phyloP scores from a whole-genome alignment of 1,140 invertebrate genomes.

The Xylocopa sonorina region DNA sequence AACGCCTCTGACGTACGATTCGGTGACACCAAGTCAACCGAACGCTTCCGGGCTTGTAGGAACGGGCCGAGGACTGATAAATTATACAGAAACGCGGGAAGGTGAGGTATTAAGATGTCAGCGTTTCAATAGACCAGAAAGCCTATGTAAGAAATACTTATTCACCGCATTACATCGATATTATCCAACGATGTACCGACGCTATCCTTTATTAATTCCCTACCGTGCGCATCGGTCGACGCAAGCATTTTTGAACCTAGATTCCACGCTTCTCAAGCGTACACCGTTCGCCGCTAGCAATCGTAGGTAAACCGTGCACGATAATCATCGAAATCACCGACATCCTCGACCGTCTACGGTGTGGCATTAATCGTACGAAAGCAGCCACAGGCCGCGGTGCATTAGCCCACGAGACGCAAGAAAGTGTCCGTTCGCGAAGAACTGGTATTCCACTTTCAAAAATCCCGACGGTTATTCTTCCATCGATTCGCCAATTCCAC shows the following conservation, averaged over 20 bases:
- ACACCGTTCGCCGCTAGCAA: not conserved
- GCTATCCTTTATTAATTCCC: not conserved
- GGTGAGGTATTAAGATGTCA: not conserved
- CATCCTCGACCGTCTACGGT: not conserved
- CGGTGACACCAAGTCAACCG: not conserved
- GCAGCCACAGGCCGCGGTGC: not conserved
- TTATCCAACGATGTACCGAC: no score
- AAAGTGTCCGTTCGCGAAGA: not conserved
- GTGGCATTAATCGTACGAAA: not conserved
- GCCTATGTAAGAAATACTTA: not conserved
- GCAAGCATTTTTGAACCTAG: not conserved
- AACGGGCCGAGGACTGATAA: not conserved
- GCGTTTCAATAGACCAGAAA: not conserved
- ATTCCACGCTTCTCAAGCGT: not conserved
- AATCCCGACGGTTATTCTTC: constrained; percentile 1
- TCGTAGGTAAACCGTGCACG: not conserved
- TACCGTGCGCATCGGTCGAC: not conserved
- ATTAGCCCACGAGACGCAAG: not conserved
- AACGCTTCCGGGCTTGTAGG: no score
- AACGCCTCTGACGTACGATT: not conserved
- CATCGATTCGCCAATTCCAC: constrained; percentile 27
- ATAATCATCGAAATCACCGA: constrained; percentile 4
- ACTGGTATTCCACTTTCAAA: not conserved
- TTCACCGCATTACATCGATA: not conserved
- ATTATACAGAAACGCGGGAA: not conserved